These are phyloP conservation scores for Gandaritis pyraliata DNA, from an alignment of 2,888 invertebrate species.

Conservation along the genomic window DNA sequence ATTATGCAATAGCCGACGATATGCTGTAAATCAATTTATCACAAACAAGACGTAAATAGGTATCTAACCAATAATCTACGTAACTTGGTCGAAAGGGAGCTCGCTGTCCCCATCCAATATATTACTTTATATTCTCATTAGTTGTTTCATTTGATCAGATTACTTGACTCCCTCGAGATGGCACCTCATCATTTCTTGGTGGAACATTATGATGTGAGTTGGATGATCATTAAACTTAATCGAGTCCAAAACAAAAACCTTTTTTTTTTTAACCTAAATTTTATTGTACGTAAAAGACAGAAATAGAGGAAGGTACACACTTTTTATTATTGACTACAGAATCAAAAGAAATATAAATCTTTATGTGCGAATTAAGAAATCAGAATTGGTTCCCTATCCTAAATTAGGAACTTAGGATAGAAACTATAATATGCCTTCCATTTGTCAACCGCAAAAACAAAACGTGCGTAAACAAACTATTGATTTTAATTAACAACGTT, in stretches of 20 bases:
- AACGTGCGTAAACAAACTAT: background rate
- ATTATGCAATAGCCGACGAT: background rate
- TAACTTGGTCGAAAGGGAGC: constrained; percentile 48
- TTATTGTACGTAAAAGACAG: no score
- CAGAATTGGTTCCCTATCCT: background rate
- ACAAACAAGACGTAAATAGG: constrained; percentile 39
- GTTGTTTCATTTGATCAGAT: constrained; percentile 78
- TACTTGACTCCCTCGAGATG: constrained; percentile 70
- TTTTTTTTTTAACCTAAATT: no score
- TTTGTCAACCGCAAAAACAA: background rate
- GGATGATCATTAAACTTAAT: constrained; percentile 62
- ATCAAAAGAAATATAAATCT: no score
- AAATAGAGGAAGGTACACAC: no score
- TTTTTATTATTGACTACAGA: no score
- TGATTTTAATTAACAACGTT: no score
- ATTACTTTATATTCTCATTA: constrained; percentile 80
- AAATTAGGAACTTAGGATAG: background rate
- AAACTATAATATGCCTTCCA: background rate
- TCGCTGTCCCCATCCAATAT: constrained; percentile 75
- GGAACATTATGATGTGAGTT: constrained; percentile 59
- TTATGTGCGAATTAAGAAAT: background rate
- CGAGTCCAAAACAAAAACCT: constrained; percentile 34
- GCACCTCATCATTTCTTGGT: constrained; percentile 69
- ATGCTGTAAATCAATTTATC: constrained; percentile 32
- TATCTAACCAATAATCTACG: constrained; percentile 10